Percentiles rank a stretch among this genome's conserved stretches.
phyloP scores from a whole-genome alignment of 2,113 vertebrate genomes.

The Grammomys surdaster region DNA sequence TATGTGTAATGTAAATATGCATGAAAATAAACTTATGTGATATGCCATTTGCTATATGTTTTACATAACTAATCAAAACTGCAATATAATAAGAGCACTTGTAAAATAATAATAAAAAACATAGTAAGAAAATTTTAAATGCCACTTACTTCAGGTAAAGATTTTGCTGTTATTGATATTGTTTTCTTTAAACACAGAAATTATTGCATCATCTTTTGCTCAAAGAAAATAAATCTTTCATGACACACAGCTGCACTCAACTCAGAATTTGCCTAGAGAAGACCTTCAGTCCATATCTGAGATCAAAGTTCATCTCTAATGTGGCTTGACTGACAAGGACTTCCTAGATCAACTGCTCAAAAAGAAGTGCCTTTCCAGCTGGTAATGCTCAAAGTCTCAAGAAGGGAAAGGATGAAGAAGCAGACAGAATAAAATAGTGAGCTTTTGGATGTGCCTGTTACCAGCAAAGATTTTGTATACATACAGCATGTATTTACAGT shows the following conservation, averaged over 20 bases:
- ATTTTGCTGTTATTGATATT: too few species aligned
- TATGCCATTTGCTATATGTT: too few species aligned
- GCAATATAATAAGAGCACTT: too few species aligned
- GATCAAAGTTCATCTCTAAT: background rate
- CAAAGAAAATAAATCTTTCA: background rate
- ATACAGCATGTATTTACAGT: too few species aligned
- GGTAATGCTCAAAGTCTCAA: background rate
- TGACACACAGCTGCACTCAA: background rate
- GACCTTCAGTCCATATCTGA: background rate
- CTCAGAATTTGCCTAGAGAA: background rate
- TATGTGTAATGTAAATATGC: too few species aligned
- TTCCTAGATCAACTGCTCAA: background rate
- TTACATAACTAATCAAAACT: too few species aligned
- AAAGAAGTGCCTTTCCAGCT: background rate
- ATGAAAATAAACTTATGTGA: too few species aligned
- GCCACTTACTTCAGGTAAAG: too few species aligned
- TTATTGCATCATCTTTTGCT: background rate
- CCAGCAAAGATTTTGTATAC: too few species aligned
- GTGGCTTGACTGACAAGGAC: background rate
- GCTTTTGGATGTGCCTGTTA: rapidly evolving
- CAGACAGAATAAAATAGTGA: too few species aligned
- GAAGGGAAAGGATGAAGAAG: background rate
- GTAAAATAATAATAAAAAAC: too few species aligned
- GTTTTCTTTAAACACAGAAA: background rate
- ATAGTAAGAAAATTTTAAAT: too few species aligned